Conservation (phyloP, 2,888 invertebrate genomes). For the Alviniconcha strummeri region DNA sequence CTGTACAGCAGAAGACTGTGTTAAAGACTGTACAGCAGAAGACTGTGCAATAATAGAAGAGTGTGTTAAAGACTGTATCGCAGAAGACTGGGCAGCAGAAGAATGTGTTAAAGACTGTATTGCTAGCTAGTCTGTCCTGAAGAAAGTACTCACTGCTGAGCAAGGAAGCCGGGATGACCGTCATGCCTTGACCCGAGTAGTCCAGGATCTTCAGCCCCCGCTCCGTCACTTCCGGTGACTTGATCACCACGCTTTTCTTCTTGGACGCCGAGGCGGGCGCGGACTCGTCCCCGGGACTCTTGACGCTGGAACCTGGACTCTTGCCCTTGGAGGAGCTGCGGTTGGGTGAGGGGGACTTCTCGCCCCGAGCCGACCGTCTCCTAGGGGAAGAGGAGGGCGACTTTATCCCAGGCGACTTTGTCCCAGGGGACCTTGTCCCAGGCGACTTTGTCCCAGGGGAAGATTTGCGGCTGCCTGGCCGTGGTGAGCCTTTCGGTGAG, state of each 20-base stretch:
- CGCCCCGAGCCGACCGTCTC: conserved; percentile 9
- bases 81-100: not conserved
- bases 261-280: conserved; percentile 4
- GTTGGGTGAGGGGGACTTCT: conserved; percentile 31
- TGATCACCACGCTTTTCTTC: conserved; percentile 32
- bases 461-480: not conserved
- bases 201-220: conserved; percentile 62
- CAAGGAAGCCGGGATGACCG: conserved; percentile 57
- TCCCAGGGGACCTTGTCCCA: conserved; percentile 20
- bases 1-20: no score
- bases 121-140: no score
- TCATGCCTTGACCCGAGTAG: conserved; percentile 67
- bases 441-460: not conserved
- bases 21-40: no score
- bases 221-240: conserved; percentile 51
- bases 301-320: not conserved
- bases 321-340: conserved; percentile 32
- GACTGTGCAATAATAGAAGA: no score
- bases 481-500: conserved; percentile 12
- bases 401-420: not conserved
- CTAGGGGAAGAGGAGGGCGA: conserved; percentile 12
- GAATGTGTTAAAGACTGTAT: not conserved
- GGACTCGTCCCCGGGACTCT: conserved; percentile 19
- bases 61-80: not conserved
- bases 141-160: conserved; percentile 53